Conservation (phyloP, 2,797 vertebrate species). For the Pangasius sanitwongsei region DNA sequence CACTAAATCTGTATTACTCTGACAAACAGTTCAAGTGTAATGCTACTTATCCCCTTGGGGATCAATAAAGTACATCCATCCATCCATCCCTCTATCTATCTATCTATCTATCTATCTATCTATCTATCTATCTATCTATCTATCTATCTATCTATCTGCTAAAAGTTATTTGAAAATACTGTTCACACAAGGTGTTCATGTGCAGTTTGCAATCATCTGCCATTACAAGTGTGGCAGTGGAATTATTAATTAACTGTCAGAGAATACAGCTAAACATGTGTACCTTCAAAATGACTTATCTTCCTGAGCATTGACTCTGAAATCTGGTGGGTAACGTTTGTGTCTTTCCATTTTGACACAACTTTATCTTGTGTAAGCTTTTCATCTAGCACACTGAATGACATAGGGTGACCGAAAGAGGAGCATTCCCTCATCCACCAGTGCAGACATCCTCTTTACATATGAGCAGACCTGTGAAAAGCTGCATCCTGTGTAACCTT, state of each 20-base stretch:
- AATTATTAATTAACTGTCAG: neutral
- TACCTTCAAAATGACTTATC: neutral
- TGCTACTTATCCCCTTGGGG: too few relatives aligned
- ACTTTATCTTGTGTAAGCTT: neutral
- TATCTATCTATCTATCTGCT: too few relatives aligned
- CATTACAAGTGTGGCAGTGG: neutral
- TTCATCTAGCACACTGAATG: neutral
- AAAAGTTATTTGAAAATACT: neutral
- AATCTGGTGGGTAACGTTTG: neutral
- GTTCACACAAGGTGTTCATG: neutral
- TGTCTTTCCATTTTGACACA: constrained; percentile 1
- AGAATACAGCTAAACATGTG: neutral
- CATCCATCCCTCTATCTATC: neutral
- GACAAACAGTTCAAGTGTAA: too few relatives aligned
- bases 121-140: neutral
- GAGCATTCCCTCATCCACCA: constrained; percentile 24
- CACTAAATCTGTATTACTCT: neutral
- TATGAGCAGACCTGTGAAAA: constrained; percentile 57
- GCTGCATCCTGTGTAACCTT: constrained; percentile 67
- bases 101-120: neutral
- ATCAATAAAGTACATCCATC: neutral
- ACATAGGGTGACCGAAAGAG: neutral
- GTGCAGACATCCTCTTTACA: constrained; percentile 66
- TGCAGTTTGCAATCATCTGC: neutral
- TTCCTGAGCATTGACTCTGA: neutral